Conservation (phyloP, 2,113 vertebrate genomes). For the Crotalus tigris region DNA sequence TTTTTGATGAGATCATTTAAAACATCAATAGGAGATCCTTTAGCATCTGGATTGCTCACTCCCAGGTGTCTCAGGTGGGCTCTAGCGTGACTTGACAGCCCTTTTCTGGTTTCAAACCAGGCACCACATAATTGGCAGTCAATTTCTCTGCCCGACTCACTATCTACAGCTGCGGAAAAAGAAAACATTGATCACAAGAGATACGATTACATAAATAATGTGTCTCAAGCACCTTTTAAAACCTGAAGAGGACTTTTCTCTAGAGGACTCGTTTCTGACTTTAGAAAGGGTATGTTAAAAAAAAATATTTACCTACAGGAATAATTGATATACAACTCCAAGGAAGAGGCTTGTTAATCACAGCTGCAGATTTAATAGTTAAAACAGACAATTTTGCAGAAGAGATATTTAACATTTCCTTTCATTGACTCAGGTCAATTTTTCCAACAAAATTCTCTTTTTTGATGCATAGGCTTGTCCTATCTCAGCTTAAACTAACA, state of each 20-base stretch:
- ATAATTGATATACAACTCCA: slow-evolving; percentile 17
- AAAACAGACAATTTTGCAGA: not conserved
- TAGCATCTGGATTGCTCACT: slow-evolving; percentile 88
- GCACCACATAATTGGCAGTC: slow-evolving; percentile 90
- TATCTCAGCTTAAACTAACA: not conserved
- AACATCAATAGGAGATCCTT: slow-evolving; percentile 87
- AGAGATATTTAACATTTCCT: not conserved
- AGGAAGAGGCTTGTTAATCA: not conserved
- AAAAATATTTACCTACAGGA: not conserved
- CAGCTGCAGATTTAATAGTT: slow-evolving; percentile 40
- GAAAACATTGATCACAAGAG: slow-evolving; percentile 54
- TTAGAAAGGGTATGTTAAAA: not conserved
- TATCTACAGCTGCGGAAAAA: slow-evolving; percentile 81
- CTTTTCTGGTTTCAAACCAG: slow-evolving; percentile 93
- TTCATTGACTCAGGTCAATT: not conserved
- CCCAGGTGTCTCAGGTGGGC: slow-evolving; percentile 92
- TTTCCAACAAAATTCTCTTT: not conserved
- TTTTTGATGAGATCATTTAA: slow-evolving; percentile 87
- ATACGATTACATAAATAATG: slow-evolving; percentile 11
- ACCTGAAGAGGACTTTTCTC: not conserved
- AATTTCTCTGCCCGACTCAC: slow-evolving; percentile 85
- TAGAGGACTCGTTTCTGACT: not conserved
- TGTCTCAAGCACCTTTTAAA: slow-evolving; percentile 17
- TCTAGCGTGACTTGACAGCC: slow-evolving; percentile 88
- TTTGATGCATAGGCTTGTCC: not conserved